A percentile compares a stretch with the other conserved stretches of the same genome.
Evolutionary conservation across 2,113 vertebrate genomes (phyloP).

Genomic region (Salvelinus sp.): DNA sequence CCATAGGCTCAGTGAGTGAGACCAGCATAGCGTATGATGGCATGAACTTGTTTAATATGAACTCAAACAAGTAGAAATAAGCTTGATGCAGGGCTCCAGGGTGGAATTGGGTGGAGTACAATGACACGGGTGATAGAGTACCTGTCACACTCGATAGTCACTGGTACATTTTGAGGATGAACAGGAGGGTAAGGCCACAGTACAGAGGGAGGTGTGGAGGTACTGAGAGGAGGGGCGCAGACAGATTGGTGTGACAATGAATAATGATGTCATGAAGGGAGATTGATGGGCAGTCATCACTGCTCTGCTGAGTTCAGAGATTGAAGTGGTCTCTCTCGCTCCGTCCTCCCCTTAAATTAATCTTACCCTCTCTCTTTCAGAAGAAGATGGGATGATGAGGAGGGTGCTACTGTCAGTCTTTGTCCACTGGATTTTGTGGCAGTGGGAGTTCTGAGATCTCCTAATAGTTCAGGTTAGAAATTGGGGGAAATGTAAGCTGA

Average conservation of each 20-base stretch:
- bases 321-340: slow-evolving; percentile 28
- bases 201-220: slow-evolving; percentile 19
- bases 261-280: background rate
- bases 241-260: slow-evolving; percentile 15
- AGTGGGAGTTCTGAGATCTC: background rate
- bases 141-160: slow-evolving; percentile 31
- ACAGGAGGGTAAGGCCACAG: slow-evolving; percentile 30
- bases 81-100: background rate
- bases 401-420: background rate
- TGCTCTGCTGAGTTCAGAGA: slow-evolving; percentile 15
- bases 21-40: too few species aligned
- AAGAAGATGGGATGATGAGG: background rate
- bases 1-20: background rate
- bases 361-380: background rate
- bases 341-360: background rate
- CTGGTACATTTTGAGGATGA: slow-evolving; percentile 40
- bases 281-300: slow-evolving; percentile 11
- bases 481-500: background rate
- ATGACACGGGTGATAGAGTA: slow-evolving; percentile 28
- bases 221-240: background rate
- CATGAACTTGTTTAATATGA: background rate
- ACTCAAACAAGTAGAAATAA: background rate
- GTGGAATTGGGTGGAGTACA: background rate
- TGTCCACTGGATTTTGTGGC: background rate
- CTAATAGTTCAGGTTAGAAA: background rate